Evolutionary conservation across 1,140 invertebrate genomes (phyloP).

Genomic region (Drosophila takahashii): DNA sequence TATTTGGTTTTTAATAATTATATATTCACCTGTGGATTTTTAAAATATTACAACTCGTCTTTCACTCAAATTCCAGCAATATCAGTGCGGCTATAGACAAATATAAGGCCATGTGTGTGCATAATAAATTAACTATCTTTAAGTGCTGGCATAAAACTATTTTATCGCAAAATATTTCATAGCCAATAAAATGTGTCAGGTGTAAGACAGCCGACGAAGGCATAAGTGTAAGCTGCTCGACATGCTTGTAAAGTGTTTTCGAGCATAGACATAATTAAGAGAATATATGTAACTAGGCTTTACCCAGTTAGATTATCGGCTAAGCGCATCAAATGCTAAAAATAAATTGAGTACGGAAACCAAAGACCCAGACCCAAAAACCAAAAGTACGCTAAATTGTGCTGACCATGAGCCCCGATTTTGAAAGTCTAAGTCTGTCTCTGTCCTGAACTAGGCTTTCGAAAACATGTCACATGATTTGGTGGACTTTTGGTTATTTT

Average conservation of each 20-base stretch:
- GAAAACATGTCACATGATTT: conserved; percentile 65
- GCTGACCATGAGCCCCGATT: conserved; percentile 74
- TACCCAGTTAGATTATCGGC: conserved; percentile 11
- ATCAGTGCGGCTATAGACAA: background rate
- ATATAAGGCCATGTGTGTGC: background rate
- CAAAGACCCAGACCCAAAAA: conserved; percentile 16
- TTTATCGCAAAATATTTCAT: conserved; percentile 55
- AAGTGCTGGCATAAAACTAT: conserved; percentile 38
- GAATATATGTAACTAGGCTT: conserved; percentile 10
- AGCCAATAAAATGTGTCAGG: conserved; percentile 46
- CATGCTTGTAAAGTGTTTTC: conserved; percentile 67
- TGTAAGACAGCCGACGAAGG: conserved; percentile 29
- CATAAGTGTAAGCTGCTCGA: conserved; percentile 33
- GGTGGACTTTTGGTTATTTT: conserved; percentile 70
- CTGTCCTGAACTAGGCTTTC: conserved; percentile 72
- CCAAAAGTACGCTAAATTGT: conserved; percentile 66
- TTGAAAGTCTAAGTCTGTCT: conserved; percentile 61
- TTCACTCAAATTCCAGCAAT: conserved; percentile 7
- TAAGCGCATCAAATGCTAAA: conserved; percentile 51
- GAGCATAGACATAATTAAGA: conserved; percentile 27
- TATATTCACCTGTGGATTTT: background rate
- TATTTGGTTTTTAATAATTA: too few species aligned
- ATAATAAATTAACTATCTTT: conserved; percentile 34
- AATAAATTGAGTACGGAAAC: conserved; percentile 11
- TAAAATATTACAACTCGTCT: background rate